Conservation (phyloP, 2,888 invertebrate genomes). For the Osmoderma eremita region DNA sequence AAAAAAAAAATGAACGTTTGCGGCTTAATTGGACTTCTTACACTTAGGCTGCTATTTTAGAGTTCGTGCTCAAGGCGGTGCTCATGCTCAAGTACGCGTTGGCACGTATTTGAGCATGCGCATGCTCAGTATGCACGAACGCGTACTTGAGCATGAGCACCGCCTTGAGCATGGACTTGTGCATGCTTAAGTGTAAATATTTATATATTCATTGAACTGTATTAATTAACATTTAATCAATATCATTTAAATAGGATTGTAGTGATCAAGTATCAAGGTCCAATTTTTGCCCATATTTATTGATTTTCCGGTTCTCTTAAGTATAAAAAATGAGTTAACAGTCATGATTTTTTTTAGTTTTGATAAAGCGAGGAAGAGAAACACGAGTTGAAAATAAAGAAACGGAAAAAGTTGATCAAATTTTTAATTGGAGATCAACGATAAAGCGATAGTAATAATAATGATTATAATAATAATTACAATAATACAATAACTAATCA, state of each 20-base stretch:
- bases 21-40: background rate
- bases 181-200: too few relatives aligned
- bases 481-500: constrained; percentile 38
- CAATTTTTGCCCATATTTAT: background rate
- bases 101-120: too few relatives aligned
- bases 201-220: background rate
- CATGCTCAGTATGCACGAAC: too few relatives aligned
- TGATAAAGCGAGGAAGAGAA: background rate
- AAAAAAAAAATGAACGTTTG: background rate
- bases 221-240: too few relatives aligned
- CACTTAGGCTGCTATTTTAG: too few relatives aligned
- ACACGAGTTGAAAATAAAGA: constrained; percentile 11
- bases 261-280: background rate
- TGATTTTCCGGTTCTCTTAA: background rate
- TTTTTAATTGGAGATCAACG: constrained; percentile 34
- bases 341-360: background rate
- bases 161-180: too few relatives aligned
- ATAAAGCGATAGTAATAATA: constrained; percentile 23
- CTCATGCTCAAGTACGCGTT: too few relatives aligned
- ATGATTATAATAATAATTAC: constrained; percentile 15
- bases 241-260: background rate
- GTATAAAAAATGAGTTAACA: constrained; percentile 14
- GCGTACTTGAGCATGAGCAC: too few relatives aligned
- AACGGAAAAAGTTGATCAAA: constrained; percentile 27
- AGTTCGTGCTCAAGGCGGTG: too few relatives aligned